Base-by-base conservation (phyloP, 2,888 invertebrate species). In the Glaucopsyche alexis region DNA sequence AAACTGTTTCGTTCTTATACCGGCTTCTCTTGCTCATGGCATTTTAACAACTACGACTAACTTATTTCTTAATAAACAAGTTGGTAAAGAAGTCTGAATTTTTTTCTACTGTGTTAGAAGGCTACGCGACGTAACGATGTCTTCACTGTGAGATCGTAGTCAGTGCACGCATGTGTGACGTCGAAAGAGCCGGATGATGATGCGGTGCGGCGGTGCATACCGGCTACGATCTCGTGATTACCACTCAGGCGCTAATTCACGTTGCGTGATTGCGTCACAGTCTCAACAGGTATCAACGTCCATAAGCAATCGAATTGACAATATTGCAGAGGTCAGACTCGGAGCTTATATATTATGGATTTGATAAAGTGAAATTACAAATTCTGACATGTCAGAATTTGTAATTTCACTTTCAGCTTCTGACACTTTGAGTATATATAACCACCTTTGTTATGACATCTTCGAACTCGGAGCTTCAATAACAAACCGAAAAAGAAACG, bases 81-180 rank as follows among this genome's bases (percentile, higher is more conserved):
- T n/a, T n/a, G n/a, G n/a, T n/a, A n/a, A n/a, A n/a, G n/a, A n/a
- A n/a, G n/a, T n/a, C n/a, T n/a, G n/a, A n/a, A 29, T 29, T 29
- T 3, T 29, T 3, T 42, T 42, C 42, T 8, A 50, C 50, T 29
- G 38, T 60, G 47, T 13, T 47, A 38, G 14, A 38, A 60, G 60
- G 38, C 60, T 60, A 38, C 60, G 38, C 60, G 29, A 38, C 60
- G 60, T 60, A 60, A 60, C 7, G 13, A 60, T 60, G 60, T 60
- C 60, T 60, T 38, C 60, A 60, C 29, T 38, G 29, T 60, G 29
- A 7, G 29, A 60, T 60, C 60, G 14, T 60, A 60, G 60, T 60
- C 13, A 60, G 60, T 29, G 60, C 60, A 60, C 29, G 60, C 60
- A 60, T 60, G 60, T 60, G 60, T 60, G 60, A 60, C 29, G 60